Conservation (phyloP, 1,140 invertebrate genomes). For the Probaryconus sp. region DNA sequence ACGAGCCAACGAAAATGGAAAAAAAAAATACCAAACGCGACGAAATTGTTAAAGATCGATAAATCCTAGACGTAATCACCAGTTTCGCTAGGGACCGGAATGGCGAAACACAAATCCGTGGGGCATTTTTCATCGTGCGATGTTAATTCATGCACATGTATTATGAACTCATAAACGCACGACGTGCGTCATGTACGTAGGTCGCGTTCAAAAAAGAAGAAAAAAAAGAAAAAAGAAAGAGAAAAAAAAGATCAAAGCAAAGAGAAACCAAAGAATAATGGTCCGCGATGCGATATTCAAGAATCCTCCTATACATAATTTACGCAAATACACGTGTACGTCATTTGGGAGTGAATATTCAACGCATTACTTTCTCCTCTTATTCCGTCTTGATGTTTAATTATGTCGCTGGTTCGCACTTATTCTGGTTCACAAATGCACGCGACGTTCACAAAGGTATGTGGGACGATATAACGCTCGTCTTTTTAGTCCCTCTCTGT, state of each 20-base stretch:
- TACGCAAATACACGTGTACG: background rate
- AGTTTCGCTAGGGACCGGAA: constrained; percentile 5
- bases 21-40: constrained; percentile 19
- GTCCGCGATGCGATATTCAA: constrained; percentile 11
- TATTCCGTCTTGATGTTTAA: constrained; percentile 50
- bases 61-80: constrained; percentile 49
- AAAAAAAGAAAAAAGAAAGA: background rate
- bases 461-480: constrained; percentile 67
- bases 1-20: constrained; percentile 1
- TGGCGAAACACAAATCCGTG: background rate
- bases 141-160: background rate
- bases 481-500: constrained; percentile 45
- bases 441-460: constrained; percentile 65
- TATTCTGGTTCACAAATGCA: constrained; percentile 54
- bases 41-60: constrained; percentile 35
- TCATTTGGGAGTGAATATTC: constrained; percentile 37
- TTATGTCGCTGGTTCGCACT: constrained; percentile 61
- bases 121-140: background rate
- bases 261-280: constrained; percentile 41
- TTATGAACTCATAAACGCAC: background rate
- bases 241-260: background rate
- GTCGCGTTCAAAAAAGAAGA: background rate
- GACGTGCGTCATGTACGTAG: constrained; percentile 20
- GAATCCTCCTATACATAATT: constrained; percentile 23
- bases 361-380: constrained; percentile 45